A percentile compares a stretch with the other conserved stretches of the same genome.
Conservation (phyloP, 2,113 vertebrate genomes). For the Notiomystis cincta region DNA sequence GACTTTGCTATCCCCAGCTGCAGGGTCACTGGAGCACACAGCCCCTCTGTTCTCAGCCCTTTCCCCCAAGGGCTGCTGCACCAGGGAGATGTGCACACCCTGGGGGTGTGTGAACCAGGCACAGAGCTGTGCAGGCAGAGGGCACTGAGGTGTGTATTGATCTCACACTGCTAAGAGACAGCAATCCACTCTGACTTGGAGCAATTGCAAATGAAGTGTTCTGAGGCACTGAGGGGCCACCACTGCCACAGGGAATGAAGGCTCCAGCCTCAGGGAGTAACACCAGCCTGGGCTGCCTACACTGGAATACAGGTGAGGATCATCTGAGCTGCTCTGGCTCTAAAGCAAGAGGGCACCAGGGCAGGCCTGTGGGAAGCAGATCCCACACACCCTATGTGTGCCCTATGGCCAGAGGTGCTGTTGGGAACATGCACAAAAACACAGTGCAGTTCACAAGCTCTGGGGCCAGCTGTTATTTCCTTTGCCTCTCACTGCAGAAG, state of each 20-base stretch:
- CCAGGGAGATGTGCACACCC: neutral
- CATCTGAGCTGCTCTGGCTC: neutral
- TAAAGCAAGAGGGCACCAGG: neutral
- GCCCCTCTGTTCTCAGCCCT: neutral
- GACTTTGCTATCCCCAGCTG: neutral
- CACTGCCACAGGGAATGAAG: neutral
- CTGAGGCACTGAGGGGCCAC: neutral
- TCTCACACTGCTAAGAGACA: neutral
- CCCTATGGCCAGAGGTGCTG: rapidly evolving
- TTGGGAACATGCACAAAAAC: neutral
- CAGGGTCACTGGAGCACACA: neutral
- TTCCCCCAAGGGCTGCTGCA: neutral
- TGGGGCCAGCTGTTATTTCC: neutral
- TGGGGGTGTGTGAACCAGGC: neutral
- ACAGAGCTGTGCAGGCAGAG: neutral
- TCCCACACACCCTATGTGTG: rapidly evolving
- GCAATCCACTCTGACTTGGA: neutral
- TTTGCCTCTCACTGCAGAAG: neutral
- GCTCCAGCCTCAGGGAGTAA: neutral
- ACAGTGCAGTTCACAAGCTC: neutral
- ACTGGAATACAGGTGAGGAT: neutral
- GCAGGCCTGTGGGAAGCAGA: neutral
- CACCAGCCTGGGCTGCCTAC: neutral
- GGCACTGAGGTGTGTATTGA: neutral
- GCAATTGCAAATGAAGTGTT: neutral